phyloP scores from a whole-genome alignment of 1,140 invertebrate species.

The Aphaenogaster ashmeadi region DNA sequence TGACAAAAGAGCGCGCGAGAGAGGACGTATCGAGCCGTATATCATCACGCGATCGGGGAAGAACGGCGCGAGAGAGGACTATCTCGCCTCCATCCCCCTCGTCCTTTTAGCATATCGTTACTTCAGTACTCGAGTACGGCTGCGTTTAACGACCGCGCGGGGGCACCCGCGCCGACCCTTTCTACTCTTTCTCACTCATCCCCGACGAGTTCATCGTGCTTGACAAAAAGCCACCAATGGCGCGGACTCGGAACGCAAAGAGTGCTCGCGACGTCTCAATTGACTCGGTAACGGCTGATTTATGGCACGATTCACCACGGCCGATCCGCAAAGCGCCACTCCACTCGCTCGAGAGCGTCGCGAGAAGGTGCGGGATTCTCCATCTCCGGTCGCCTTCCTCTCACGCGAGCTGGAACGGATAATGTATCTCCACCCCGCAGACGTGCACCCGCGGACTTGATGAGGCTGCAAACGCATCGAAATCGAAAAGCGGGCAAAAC shows the following conservation, averaged over 20 bases:
- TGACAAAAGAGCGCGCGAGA: constrained; percentile 32
- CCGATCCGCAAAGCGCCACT: constrained; percentile 41
- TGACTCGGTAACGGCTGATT: constrained; percentile 83
- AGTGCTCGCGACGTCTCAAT: constrained; percentile 85
- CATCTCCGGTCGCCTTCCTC: constrained; percentile 16
- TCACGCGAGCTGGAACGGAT: constrained; percentile 32
- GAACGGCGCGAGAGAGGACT: constrained; percentile 24
- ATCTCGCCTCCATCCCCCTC: constrained; percentile 58
- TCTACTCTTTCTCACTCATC: constrained; percentile 40
- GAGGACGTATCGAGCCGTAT: constrained; percentile 74
- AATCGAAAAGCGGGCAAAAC: constrained; percentile 13
- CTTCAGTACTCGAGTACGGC: constrained; percentile 81
- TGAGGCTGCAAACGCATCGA: background rate
- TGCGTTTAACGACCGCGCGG: constrained; percentile 83
- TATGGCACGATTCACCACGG: constrained; percentile 77
- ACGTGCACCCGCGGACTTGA: background rate
- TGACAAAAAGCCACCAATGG: constrained; percentile 72
- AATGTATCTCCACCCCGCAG: constrained; percentile 39
- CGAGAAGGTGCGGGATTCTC: constrained; percentile 54
- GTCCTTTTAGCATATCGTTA: constrained; percentile 84
- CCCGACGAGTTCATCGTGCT: constrained; percentile 40
- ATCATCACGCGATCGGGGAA: constrained; percentile 74
- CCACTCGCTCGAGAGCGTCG: constrained; percentile 42
- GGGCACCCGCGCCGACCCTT: constrained; percentile 45
- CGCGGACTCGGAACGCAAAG: constrained; percentile 74